Evolutionary conservation across 2,113 vertebrate genomes (phyloP).

Genomic region (Polyodon spathula): DNA sequence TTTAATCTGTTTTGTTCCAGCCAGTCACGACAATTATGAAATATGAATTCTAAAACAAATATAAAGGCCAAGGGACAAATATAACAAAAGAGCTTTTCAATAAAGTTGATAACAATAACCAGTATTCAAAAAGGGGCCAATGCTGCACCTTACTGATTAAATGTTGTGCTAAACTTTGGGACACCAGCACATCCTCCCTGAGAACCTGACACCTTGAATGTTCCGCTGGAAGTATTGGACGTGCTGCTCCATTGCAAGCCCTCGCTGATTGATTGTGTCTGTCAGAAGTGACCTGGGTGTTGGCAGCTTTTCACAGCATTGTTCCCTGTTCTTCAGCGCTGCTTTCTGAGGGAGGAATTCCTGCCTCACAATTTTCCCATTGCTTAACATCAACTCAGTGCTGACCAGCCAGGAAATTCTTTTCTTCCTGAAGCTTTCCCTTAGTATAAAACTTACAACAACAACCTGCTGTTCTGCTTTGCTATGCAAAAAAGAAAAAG

Average conservation of each 20-base stretch:
- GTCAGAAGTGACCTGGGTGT: constrained; percentile 13
- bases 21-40: too few relatives aligned
- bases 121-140: neutral
- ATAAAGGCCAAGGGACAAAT: neutral
- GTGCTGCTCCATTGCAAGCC: constrained; percentile 3
- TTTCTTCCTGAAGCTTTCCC: constrained; percentile 32
- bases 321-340: constrained; percentile 38
- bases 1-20: too few relatives aligned
- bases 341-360: constrained; percentile 50
- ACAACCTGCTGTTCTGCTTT: constrained; percentile 31
- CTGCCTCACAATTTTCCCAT: constrained; percentile 42
- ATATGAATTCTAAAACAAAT: too few relatives aligned
- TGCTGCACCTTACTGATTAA: neutral
- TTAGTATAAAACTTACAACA: neutral
- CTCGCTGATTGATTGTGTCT: constrained; percentile 8
- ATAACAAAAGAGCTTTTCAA: neutral
- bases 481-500: constrained; percentile 23
- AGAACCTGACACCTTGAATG: constrained; percentile 3
- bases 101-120: neutral
- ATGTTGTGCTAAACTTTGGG: neutral
- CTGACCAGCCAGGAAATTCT: constrained; percentile 33
- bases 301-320: constrained; percentile 46
- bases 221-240: constrained; percentile 1
- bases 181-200: neutral
- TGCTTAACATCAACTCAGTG: constrained; percentile 1